phyloP scores from a whole-genome alignment of 2,797 vertebrate species.

The Brachyrhaphis roseni region DNA sequence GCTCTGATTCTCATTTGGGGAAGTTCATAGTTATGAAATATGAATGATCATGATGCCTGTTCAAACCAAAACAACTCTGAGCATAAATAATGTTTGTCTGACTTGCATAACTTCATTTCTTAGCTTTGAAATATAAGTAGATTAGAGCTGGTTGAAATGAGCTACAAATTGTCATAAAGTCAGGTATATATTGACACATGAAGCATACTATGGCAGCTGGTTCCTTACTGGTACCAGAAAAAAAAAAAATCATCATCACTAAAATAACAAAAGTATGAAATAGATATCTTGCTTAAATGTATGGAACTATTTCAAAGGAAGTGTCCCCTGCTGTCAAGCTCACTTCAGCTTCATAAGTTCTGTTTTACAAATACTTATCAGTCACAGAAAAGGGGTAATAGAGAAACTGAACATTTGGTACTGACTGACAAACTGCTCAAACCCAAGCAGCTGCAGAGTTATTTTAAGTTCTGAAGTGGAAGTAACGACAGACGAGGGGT shows the following conservation, averaged over 20 bases:
- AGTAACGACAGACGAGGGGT: conserved; percentile 14
- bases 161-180: neutral
- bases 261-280: neutral
- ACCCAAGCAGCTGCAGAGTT: conserved; percentile 60
- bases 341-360: neutral
- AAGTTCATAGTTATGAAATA: neutral
- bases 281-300: conserved; percentile 10
- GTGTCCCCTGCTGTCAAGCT: neutral
- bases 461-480: conserved; percentile 61
- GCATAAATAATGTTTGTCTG: neutral
- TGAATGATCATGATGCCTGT: neutral
- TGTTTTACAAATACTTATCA: neutral
- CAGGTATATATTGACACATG: neutral
- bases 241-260: neutral
- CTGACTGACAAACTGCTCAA: neutral
- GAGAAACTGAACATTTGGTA: neutral
- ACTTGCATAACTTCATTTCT: neutral
- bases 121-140: neutral
- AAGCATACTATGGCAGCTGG: neutral
- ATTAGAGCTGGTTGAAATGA: neutral
- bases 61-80: neutral
- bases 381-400: neutral
- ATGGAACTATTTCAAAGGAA: neutral
- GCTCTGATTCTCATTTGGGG: neutral
- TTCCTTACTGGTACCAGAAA: neutral